These are phyloP conservation scores for Choristoneura fumiferana DNA, from an alignment of 1,140 invertebrate genomes.

Conservation along the genomic window DNA sequence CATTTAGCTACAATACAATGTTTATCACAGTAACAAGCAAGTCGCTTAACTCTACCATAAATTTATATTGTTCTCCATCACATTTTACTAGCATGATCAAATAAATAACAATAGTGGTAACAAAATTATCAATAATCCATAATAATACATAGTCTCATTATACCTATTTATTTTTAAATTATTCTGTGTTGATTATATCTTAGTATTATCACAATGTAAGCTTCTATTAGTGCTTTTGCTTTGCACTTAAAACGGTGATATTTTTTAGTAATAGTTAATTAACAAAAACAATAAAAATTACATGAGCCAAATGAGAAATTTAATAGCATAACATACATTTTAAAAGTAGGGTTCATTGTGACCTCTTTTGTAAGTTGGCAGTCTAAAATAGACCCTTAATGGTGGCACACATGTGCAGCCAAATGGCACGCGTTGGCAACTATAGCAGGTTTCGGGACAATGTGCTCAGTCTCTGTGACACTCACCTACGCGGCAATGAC, in stretches of 20 bases:
- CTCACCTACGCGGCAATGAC: constrained; percentile 41
- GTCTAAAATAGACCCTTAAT: constrained; percentile 42
- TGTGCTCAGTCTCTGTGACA: constrained; percentile 38
- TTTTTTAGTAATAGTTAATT: too few relatives aligned
- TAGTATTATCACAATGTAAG: constrained; percentile 48
- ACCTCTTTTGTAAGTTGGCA: neutral
- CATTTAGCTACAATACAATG: constrained; percentile 10
- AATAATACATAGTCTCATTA: neutral
- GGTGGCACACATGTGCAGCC: constrained; percentile 47
- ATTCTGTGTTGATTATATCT: neutral
- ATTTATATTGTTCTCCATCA: constrained; percentile 10
- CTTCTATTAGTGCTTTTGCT: constrained; percentile 45
- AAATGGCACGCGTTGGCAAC: constrained; percentile 53
- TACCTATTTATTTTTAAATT: constrained; percentile 4
- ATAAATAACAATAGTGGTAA: neutral
- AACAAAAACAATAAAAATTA: too few relatives aligned
- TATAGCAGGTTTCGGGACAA: constrained; percentile 34
- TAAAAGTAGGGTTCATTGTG: neutral
- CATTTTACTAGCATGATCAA: constrained; percentile 1
- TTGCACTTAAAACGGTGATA: too few relatives aligned
- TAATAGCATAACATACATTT: too few relatives aligned
- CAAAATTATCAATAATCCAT: constrained; percentile 11
- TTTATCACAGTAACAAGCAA: constrained; percentile 18
- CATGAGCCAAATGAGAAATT: too few relatives aligned
- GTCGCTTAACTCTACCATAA: constrained; percentile 10